These are phyloP conservation scores for Strigops habroptila DNA, from an alignment of 2,113 vertebrate species.

Conservation along the genomic window DNA sequence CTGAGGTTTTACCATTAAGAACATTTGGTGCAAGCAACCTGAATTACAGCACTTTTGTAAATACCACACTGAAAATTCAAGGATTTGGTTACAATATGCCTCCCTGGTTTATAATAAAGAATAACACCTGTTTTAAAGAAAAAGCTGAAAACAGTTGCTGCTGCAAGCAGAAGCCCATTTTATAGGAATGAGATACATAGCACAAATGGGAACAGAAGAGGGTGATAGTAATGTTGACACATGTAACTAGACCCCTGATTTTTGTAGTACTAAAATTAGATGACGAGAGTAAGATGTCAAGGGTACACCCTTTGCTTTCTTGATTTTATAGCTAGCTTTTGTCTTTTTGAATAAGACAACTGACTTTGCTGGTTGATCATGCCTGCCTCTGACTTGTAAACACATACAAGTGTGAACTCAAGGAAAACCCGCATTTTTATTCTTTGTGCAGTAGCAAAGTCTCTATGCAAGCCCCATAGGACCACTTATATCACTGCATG, in stretches of 20 bases:
- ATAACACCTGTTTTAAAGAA: neutral
- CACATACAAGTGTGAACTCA: neutral
- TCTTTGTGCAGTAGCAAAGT: neutral
- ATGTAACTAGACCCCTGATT: neutral
- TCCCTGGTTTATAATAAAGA: neutral
- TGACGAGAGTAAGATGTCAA: neutral
- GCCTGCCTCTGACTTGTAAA: neutral
- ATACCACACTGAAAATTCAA: neutral
- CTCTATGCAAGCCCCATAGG: neutral
- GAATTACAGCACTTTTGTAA: neutral
- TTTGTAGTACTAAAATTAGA: neutral
- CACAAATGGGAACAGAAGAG: neutral
- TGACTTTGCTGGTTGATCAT: neutral
- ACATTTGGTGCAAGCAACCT: neutral
- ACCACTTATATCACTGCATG: neutral
- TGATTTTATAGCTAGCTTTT: neutral
- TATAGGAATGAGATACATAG: neutral
- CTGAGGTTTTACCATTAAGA: neutral
- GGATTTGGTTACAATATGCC: neutral
- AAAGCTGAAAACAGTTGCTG: neutral
- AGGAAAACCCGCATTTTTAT: neutral
- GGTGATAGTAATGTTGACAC: neutral
- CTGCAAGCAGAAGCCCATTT: neutral
- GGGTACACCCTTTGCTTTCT: neutral
- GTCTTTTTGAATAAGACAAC: neutral